Evolutionary conservation across 35 echinoderm and acorn worm species (phyloP).

Genomic region (Apostichopus parvimensis): DNA sequence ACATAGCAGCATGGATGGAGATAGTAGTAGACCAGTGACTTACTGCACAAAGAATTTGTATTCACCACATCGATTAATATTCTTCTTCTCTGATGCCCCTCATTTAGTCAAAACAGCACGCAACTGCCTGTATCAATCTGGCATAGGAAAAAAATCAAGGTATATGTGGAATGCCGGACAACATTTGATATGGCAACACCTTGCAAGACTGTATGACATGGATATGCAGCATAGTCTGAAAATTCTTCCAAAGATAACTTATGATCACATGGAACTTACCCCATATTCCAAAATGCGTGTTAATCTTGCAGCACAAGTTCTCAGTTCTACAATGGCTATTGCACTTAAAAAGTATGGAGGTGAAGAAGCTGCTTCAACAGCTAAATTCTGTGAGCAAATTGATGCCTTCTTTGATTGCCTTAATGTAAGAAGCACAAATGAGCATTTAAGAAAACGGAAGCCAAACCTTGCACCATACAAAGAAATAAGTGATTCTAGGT

Average conservation of each 20-base stretch:
- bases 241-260: not conserved
- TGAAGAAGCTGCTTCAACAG: conserved; percentile 16
- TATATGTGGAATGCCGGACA: not conserved
- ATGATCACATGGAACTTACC: not conserved
- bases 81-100: too few relatives aligned
- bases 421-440: conserved; percentile 43
- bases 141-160: not conserved
- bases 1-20: too few relatives aligned
- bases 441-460: not conserved
- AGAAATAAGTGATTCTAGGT: not conserved
- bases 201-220: not conserved
- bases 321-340: conserved; percentile 25
- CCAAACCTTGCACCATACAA: conserved; percentile 39
- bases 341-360: conserved; percentile 33
- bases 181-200: not conserved
- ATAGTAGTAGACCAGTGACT: too few relatives aligned
- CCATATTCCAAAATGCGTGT: conserved; percentile 1
- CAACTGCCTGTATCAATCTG: too few relatives aligned
- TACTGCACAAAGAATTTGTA: too few relatives aligned
- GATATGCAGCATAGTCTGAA: not conserved
- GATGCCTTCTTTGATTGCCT: conserved; percentile 46
- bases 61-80: too few relatives aligned
- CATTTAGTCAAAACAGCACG: too few relatives aligned
- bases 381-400: conserved; percentile 29
- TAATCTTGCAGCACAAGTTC: conserved; percentile 7